Evolutionary conservation across 2,888 invertebrate genomes (phyloP).

Genomic region (Dysmachus trigonus): DNA sequence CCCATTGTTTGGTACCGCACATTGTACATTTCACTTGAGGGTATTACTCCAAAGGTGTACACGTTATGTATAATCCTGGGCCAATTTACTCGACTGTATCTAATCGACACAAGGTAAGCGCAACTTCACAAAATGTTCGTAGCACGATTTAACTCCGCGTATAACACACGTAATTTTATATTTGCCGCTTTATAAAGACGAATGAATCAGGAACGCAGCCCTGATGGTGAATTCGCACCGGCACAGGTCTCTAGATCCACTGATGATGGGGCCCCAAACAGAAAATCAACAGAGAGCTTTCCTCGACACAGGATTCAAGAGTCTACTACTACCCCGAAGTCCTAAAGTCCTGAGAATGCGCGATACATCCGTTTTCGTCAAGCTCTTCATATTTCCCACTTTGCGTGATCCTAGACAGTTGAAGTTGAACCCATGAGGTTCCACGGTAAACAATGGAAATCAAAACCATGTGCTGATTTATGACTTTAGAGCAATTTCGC

Average conservation of each 20-base stretch:
- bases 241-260: conserved; percentile 40
- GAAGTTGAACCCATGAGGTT: conserved; percentile 31
- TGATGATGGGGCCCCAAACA: conserved; percentile 26
- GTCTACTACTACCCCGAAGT: not conserved
- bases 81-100: not conserved
- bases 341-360: conserved; percentile 2
- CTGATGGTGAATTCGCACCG: conserved; percentile 21
- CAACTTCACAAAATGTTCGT: not conserved
- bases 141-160: not conserved
- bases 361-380: not conserved
- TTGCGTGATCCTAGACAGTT: conserved; percentile 37
- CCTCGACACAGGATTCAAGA: not conserved
- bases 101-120: not conserved
- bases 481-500: conserved; percentile 41
- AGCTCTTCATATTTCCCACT: not conserved
- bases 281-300: conserved; percentile 38
- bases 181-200: not conserved
- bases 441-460: conserved; percentile 38
- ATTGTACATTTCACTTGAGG: conserved; percentile 56
- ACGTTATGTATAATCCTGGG: not conserved
- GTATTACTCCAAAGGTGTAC: not conserved
- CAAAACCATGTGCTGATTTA: conserved; percentile 47
- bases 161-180: not conserved
- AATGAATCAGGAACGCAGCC: not conserved
- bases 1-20: conserved; percentile 56